Conservation (phyloP, 2,113 vertebrate genomes). For the Candoia aspera region DNA sequence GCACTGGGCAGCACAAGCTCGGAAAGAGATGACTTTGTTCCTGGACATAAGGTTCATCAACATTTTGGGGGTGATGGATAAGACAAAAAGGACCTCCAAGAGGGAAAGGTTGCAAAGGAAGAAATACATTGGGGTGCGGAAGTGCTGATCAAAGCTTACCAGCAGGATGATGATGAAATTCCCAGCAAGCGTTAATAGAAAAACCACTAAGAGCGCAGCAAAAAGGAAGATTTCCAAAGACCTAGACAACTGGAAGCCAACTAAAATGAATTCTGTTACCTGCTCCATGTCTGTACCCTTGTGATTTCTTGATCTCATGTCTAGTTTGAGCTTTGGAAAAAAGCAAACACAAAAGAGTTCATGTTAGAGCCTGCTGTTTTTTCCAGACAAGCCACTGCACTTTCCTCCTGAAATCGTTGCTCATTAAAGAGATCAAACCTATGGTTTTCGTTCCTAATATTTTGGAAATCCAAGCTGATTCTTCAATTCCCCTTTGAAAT, state of each 20-base stretch:
- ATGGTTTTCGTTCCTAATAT: neutral
- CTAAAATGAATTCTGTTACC: conserved; percentile 28
- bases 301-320: neutral
- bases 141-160: neutral
- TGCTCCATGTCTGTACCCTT: neutral
- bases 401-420: neutral
- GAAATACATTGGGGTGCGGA: conserved; percentile 45
- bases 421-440: neutral
- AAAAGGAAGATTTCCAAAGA: conserved; percentile 13
- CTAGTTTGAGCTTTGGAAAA: neutral
- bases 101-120: conserved; percentile 22
- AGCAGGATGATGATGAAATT: conserved; percentile 24
- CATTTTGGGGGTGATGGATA: conserved; percentile 29
- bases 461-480: neutral
- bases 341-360: neutral
- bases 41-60: conserved; percentile 14
- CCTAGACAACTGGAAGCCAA: conserved; percentile 23
- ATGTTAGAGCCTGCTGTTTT: neutral
- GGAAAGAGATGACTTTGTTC: conserved; percentile 11
- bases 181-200: conserved; percentile 22
- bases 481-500: neutral
- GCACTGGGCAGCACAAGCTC: conserved; percentile 41
- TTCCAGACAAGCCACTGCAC: neutral
- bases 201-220: conserved; percentile 3
- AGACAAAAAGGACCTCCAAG: conserved; percentile 24